Percentiles rank a stretch among this genome's conserved stretches.
Conservation (phyloP, 2,113 vertebrate species). For the Macquaria ambigua region DNA sequence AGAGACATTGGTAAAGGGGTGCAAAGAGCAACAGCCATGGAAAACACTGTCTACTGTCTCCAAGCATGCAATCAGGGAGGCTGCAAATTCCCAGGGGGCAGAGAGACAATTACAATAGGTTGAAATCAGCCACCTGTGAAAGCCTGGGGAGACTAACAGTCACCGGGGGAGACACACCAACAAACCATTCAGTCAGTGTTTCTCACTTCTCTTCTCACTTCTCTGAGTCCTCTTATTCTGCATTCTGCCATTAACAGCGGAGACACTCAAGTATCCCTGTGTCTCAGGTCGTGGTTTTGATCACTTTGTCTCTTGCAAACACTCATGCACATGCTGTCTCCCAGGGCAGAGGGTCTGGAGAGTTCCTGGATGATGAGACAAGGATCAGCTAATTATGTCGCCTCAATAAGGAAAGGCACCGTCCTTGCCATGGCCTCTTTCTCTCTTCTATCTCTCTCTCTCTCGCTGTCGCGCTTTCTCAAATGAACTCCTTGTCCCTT, state of each 20-base stretch:
- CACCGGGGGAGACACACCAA: background rate
- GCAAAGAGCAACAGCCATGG: conserved; percentile 2
- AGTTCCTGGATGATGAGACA: conserved; percentile 60
- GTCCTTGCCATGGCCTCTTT: conserved; percentile 29
- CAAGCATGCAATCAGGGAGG: conserved; percentile 15
- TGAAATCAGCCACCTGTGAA: conserved; percentile 20
- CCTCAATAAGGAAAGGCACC: conserved; percentile 35
- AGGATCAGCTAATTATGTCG: conserved; percentile 58
- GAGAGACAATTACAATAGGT: conserved; percentile 34
- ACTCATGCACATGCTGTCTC: conserved; percentile 7
- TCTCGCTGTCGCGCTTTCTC: conserved; percentile 26
- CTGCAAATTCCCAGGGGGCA: conserved; percentile 12
- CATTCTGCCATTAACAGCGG: background rate
- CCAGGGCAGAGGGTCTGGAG: conserved; percentile 40
- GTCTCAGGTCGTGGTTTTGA: conserved; percentile 8
- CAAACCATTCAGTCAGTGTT: background rate
- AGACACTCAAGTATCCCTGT: conserved; percentile 6
- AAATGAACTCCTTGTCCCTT: conserved; percentile 22
- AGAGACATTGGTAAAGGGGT: conserved; percentile 1
- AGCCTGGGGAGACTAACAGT: background rate
- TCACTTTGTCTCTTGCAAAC: conserved; percentile 17
- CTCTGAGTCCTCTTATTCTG: conserved; percentile 3
- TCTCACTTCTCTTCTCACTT: background rate
- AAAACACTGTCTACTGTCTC: conserved; percentile 11
- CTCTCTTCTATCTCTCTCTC: background rate